Percentiles rank a stretch among this genome's conserved stretches.
Evolutionary conservation across 2,113 vertebrate genomes (phyloP).

Genomic region (Lutjanus erythropterus): DNA sequence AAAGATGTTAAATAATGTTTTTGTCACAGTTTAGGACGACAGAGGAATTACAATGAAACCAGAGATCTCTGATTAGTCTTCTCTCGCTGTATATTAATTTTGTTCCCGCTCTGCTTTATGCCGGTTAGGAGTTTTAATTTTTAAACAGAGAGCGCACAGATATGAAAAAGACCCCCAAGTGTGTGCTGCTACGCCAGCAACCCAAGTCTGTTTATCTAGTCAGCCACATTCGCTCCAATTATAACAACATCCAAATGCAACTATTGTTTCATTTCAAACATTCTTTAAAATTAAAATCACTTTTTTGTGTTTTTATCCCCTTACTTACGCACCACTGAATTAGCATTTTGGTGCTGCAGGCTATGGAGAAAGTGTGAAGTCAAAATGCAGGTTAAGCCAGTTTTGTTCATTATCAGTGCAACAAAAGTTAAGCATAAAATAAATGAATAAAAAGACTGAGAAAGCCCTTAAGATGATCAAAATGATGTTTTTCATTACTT

Average conservation of each 20-base stretch:
- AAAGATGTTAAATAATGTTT: constrained; percentile 80
- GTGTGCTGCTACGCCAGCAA: constrained; percentile 51
- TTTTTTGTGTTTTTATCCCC: constrained; percentile 56
- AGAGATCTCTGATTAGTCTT: constrained; percentile 76
- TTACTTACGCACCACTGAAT: constrained; percentile 44
- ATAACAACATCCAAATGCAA: constrained; percentile 79
- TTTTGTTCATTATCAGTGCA: constrained; percentile 73
- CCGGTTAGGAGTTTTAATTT: constrained; percentile 73
- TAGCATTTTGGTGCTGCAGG: constrained; percentile 55
- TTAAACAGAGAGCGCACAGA: constrained; percentile 75
- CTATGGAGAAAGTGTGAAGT: constrained; percentile 49
- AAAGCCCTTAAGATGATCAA: constrained; percentile 40
- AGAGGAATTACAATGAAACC: constrained; percentile 71
- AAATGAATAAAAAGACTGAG: constrained; percentile 54
- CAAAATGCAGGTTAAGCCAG: constrained; percentile 68
- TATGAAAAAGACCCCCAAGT: constrained; percentile 77
- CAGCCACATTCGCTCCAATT: constrained; percentile 74
- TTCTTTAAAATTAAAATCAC: constrained; percentile 69
- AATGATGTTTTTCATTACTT: constrained; percentile 58
- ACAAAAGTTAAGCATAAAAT: constrained; percentile 58
- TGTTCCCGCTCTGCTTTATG: constrained; percentile 50
- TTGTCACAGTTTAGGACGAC: constrained; percentile 71
- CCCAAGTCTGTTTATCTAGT: constrained; percentile 74
- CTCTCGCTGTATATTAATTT: constrained; percentile 76
- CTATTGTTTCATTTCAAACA: constrained; percentile 78